A percentile compares a stretch with the other conserved stretches of the same genome.
Conservation (phyloP, 2,113 vertebrate species). For the Parotia lawesii region DNA sequence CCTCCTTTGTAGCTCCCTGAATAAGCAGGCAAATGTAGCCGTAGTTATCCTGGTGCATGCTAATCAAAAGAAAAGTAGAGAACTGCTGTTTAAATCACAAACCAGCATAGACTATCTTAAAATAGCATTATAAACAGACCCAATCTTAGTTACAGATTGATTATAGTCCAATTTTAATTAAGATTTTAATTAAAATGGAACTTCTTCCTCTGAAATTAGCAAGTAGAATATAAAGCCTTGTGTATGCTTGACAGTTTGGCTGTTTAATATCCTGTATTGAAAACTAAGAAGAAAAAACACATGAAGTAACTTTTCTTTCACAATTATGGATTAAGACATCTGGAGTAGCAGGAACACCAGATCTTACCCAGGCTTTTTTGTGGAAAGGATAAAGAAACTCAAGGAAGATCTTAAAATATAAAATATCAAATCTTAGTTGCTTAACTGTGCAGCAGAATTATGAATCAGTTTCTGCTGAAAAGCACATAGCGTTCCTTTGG, state of each 20-base stretch:
- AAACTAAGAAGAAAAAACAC: neutral
- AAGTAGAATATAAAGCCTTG: neutral
- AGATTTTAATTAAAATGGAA: neutral
- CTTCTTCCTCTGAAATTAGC: conserved; percentile 4
- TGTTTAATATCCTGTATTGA: neutral
- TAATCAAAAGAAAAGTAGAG: conserved; percentile 46
- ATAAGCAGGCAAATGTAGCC: conserved; percentile 98
- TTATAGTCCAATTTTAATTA: neutral
- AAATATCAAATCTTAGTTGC: neutral
- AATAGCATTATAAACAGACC: neutral
- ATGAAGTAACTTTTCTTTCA: neutral
- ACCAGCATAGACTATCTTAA: neutral
- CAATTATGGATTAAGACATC: neutral
- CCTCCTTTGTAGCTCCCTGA: conserved; percentile 92
- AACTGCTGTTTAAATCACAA: neutral
- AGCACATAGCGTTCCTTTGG: neutral
- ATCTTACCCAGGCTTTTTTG: neutral
- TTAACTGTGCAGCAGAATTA: neutral
- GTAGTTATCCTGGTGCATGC: conserved; percentile 96
- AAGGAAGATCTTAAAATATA: neutral
- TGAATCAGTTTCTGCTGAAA: neutral
- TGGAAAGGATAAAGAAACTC: neutral
- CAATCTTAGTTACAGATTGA: neutral
- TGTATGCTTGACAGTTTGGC: neutral
- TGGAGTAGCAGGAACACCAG: neutral